phyloP scores from a whole-genome alignment of 2,888 invertebrate genomes.

The Nomada hirtipes region DNA sequence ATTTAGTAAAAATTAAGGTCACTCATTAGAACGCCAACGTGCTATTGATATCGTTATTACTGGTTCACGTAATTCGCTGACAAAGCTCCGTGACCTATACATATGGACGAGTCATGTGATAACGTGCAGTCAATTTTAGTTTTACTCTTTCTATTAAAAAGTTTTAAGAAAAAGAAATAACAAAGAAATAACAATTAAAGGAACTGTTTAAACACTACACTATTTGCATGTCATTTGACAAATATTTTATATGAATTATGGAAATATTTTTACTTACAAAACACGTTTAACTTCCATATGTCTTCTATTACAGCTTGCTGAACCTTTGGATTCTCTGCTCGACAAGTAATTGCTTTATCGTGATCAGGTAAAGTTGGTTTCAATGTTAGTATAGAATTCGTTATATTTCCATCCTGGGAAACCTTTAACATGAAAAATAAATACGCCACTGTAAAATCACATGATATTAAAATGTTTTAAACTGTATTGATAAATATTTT shows the following conservation, averaged over 20 bases:
- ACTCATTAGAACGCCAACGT: too few relatives aligned
- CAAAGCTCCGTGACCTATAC: too few relatives aligned
- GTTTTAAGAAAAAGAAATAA: too few relatives aligned
- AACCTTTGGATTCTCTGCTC: constrained; percentile 91
- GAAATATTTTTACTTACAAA: constrained; percentile 88
- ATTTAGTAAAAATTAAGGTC: too few relatives aligned
- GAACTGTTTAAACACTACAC: neutral
- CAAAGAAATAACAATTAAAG: too few relatives aligned
- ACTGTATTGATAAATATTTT: neutral
- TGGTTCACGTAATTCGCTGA: too few relatives aligned
- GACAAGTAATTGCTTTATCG: constrained; percentile 91
- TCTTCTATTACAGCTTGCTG: constrained; percentile 91
- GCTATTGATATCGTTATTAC: too few relatives aligned
- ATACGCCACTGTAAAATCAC: neutral
- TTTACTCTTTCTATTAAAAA: too few relatives aligned
- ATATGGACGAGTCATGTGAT: too few relatives aligned
- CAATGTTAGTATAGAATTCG: constrained; percentile 91
- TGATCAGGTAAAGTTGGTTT: constrained; percentile 92
- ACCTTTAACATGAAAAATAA: constrained; percentile 86
- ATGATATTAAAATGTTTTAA: neutral
- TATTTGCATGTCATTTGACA: neutral
- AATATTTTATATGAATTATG: neutral
- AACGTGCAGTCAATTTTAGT: too few relatives aligned
- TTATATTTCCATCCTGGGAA: constrained; percentile 92
- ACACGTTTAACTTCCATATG: constrained; percentile 92